Conservation (phyloP, 2,113 vertebrate species). For the Oxygymnocypris stewartii region DNA sequence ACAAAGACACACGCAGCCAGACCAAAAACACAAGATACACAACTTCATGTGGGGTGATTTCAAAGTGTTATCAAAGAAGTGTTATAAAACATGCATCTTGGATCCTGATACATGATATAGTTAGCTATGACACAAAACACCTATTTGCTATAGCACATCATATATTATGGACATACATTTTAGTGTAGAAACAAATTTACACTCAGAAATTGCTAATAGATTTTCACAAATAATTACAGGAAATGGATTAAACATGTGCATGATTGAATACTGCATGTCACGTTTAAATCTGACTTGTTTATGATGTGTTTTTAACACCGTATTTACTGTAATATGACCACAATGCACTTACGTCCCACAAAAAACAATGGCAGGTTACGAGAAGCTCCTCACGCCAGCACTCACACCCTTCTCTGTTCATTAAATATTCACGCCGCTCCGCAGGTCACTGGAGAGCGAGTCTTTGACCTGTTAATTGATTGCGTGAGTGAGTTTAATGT, state of each 20-base stretch:
- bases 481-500: conserved; percentile 7
- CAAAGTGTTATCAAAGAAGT: neutral
- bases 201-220: too few species aligned
- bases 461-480: conserved; percentile 17
- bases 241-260: neutral
- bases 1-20: conserved; percentile 10
- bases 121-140: neutral
- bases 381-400: conserved; percentile 20
- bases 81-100: neutral
- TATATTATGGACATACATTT: neutral
- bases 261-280: neutral
- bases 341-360: neutral
- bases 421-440: conserved; percentile 14
- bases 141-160: neutral
- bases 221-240: neutral
- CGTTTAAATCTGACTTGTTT: neutral
- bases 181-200: too few species aligned
- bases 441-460: conserved; percentile 43
- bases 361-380: neutral
- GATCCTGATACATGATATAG: neutral
- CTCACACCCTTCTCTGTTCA: conserved; percentile 14
- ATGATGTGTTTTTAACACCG: too few species aligned
- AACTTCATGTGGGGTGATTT: neutral
- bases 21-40: conserved; percentile 3
- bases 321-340: neutral